Percentiles rank a stretch among this genome's conserved stretches.
Conservation (phyloP, 1,140 invertebrate species). For the Agrilus planipennis region DNA sequence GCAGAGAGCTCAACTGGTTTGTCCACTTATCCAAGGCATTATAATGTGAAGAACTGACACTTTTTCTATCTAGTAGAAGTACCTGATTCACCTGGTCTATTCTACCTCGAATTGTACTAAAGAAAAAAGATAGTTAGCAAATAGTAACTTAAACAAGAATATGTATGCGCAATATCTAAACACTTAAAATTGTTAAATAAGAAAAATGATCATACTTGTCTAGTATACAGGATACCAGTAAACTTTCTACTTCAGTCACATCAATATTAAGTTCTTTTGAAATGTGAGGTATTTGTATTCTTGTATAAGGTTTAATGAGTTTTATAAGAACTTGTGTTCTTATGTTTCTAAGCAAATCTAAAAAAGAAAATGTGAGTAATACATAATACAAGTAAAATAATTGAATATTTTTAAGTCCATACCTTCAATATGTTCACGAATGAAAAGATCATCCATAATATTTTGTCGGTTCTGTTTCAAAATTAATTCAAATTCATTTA, state of each 20-base stretch:
- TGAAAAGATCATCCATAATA: constrained; percentile 99
- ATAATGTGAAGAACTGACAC: constrained; percentile 68
- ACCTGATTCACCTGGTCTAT: constrained; percentile 97
- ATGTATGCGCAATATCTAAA: background rate
- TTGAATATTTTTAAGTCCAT: no score
- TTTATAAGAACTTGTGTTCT: constrained; percentile 97
- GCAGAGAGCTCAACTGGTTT: constrained; percentile 75
- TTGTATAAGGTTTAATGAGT: constrained; percentile 94
- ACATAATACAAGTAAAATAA: no score
- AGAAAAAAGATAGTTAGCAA: constrained; percentile 10
- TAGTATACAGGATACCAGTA: constrained; percentile 97
- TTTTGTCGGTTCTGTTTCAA: constrained; percentile 88
- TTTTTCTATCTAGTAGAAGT: constrained; percentile 74
- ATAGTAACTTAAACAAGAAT: background rate
- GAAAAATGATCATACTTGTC: constrained; percentile 90
- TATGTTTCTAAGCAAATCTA: constrained; percentile 91
- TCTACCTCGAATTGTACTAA: constrained; percentile 78
- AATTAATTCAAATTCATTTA: constrained; percentile 96
- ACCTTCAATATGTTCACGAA: constrained; percentile 95
- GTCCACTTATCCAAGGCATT: constrained; percentile 95
- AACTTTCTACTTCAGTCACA: constrained; percentile 88
- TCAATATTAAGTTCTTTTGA: constrained; percentile 96
- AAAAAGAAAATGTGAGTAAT: no score
- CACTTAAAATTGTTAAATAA: no score
- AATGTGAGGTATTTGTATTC: constrained; percentile 97